These are phyloP conservation scores for Clytia hemisphaerica DNA, from an alignment of 30 jellyfish, hydroid and myxozoan genomes.

Conservation along the genomic window DNA sequence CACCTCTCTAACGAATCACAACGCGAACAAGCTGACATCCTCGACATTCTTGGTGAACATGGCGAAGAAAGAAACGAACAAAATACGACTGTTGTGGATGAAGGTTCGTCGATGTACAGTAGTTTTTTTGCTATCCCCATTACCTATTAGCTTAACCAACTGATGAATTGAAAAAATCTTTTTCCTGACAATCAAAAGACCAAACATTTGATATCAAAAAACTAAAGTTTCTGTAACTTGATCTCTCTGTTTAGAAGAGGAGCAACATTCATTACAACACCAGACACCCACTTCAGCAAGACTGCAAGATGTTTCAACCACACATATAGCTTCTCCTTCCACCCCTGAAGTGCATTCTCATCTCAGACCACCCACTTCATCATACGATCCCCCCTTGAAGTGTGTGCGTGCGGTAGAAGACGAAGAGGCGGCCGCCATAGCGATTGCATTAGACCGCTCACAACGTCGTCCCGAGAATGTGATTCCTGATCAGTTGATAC, in stretches of 20 bases:
- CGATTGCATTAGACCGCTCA: constrained; percentile 78
- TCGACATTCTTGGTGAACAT: constrained; percentile 16
- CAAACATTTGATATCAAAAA: too few species aligned
- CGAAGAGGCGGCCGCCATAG: constrained; percentile 92
- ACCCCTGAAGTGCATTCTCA: background rate
- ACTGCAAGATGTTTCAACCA: constrained; percentile 30
- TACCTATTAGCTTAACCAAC: too few species aligned
- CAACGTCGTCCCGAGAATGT: constrained; percentile 52
- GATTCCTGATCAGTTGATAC: constrained; percentile 72
- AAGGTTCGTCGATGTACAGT: too few species aligned
- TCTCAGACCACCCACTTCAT: constrained; percentile 18
- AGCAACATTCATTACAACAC: too few species aligned
- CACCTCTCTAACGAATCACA: constrained; percentile 61
- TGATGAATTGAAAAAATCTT: too few species aligned
- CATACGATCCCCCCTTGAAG: constrained; percentile 22
- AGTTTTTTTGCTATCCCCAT: too few species aligned
- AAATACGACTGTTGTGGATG: too few species aligned
- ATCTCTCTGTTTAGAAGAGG: too few species aligned
- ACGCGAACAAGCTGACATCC: constrained; percentile 30
- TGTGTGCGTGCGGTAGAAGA: constrained; percentile 76
- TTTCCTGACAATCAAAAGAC: too few species aligned
- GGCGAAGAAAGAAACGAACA: too few species aligned
- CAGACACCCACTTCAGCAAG: too few species aligned
- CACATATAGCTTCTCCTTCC: constrained; percentile 47
- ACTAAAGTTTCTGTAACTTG: too few species aligned